Base-by-base conservation (phyloP, 64 coral and sea anemone species). In the Porites australiensis region DNA sequence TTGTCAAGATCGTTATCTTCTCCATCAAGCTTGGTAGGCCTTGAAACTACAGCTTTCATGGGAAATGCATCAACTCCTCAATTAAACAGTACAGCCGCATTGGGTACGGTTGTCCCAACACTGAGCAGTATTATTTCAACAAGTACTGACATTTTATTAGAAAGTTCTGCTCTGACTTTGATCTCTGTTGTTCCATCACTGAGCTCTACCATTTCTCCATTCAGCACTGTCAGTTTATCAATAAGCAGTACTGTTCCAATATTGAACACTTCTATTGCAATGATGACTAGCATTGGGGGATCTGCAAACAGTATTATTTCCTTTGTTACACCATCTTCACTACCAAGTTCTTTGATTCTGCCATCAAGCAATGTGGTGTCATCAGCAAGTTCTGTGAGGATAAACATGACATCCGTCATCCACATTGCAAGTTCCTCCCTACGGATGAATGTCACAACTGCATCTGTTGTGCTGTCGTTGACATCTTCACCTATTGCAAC, bases 401-500 rank as follows among this genome's bases (percentile, higher is more conserved):
- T 46, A 3, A 75, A 27, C 23, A 8, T 55, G 13, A 49, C 83
- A 52, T 77, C 82, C 77, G 53, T 86, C 6, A 11, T 50, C 6
- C 9, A 11, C 67, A 84, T 50, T 63, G 51, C 62, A 68, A 84
- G 64, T 50, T 19, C 61, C 1, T 50, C 81, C 47, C 14, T 84
- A 16, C 63, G 68, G 59, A 61, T 19, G 8, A 84, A 68, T 84
- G 4, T 70, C 21, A 50, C 81, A 52, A 68, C 81, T 13, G 50
- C 44, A 84, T 18, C 18, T 50, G 81, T 68, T 51, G 2, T 51
- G 10, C 45, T 65, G 46, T 60, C 82, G 20, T 66, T 86, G 18
- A 75, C 74, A 21, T 59, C 90, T 20, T 78, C 78, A 20, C 90
- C 70, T 9, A 9, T 85, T 70, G 50, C 85, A 8, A 92, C 90